A percentile compares a stretch with the other conserved stretches of the same genome.
phyloP scores from a whole-genome alignment of 2,888 invertebrate species.

The Phortica okadai region DNA sequence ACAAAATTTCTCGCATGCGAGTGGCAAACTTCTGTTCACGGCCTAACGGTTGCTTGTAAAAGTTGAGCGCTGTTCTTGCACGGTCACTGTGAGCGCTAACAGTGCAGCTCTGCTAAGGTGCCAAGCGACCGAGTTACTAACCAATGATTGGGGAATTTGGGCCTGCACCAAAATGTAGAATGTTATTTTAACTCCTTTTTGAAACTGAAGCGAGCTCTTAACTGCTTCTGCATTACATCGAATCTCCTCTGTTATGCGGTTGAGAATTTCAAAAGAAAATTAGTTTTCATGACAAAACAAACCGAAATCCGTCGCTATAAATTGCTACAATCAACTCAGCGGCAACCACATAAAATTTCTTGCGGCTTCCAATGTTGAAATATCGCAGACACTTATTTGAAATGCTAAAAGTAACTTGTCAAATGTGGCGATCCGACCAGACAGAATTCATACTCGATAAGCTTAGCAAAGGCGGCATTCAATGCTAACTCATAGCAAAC shows the following conservation, averaged over 20 bases:
- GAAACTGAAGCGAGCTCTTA: too few relatives aligned
- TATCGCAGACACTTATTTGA: background rate
- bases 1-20: slow-evolving; percentile 26
- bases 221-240: too few relatives aligned
- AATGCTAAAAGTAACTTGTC: slow-evolving; percentile 3
- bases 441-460: background rate
- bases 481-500: background rate
- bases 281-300: background rate
- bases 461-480: background rate
- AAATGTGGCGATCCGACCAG: background rate
- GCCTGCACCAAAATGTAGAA: too few relatives aligned
- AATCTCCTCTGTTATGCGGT: too few relatives aligned
- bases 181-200: too few relatives aligned
- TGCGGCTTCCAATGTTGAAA: background rate
- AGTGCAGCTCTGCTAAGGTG: too few relatives aligned
- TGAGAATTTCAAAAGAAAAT: too few relatives aligned
- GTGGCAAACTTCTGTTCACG: background rate
- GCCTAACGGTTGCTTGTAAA: too few relatives aligned
- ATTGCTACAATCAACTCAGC: background rate
- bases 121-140: too few relatives aligned
- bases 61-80: too few relatives aligned
- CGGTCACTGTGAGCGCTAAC: too few relatives aligned
- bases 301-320: background rate
- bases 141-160: too few relatives aligned
- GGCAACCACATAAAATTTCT: background rate